A percentile compares a stretch with the other conserved stretches of the same genome.
Evolutionary conservation across 1,140 invertebrate genomes (phyloP).

Genomic region (Brachystomella parvula): DNA sequence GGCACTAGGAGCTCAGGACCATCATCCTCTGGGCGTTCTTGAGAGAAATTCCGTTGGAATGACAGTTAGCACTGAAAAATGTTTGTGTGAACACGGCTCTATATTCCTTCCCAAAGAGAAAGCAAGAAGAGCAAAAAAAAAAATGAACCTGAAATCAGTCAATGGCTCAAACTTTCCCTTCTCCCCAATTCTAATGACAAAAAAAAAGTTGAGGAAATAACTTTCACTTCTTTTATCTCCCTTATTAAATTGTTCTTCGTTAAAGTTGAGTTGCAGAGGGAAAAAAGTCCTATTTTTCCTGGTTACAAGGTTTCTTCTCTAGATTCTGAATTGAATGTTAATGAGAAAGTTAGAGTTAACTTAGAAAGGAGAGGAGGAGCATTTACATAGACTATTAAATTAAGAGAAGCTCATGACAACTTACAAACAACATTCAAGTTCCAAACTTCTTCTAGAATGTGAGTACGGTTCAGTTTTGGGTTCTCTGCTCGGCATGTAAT

Average conservation of each 20-base stretch:
- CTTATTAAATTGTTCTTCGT: conserved; percentile 1
- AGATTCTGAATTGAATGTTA: neutral
- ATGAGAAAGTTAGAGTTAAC: neutral
- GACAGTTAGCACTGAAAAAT: too few relatives aligned
- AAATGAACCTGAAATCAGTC: neutral
- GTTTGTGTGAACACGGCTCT: too few relatives aligned
- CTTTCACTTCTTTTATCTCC: neutral
- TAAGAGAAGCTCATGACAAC: conserved; percentile 43
- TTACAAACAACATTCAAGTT: conserved; percentile 80
- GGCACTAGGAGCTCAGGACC: too few relatives aligned
- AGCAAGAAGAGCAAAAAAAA: too few relatives aligned
- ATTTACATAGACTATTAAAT: conserved; percentile 1
- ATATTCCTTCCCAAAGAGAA: too few relatives aligned
- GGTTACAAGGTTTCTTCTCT: neutral
- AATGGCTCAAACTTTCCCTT: neutral
- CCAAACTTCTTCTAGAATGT: conserved; percentile 67
- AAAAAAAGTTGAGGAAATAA: conserved; percentile 3
- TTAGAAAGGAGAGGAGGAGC: neutral
- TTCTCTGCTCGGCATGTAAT: conserved; percentile 81
- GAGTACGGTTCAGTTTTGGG: conserved; percentile 69
- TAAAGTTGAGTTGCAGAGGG: neutral
- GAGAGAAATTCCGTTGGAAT: too few relatives aligned
- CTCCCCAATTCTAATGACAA: conserved; percentile 2
- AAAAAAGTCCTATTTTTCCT: neutral
- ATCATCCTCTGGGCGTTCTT: too few relatives aligned